Evolutionary conservation across 2,113 vertebrate genomes (phyloP).

Genomic region (Turdus rufiventris): DNA sequence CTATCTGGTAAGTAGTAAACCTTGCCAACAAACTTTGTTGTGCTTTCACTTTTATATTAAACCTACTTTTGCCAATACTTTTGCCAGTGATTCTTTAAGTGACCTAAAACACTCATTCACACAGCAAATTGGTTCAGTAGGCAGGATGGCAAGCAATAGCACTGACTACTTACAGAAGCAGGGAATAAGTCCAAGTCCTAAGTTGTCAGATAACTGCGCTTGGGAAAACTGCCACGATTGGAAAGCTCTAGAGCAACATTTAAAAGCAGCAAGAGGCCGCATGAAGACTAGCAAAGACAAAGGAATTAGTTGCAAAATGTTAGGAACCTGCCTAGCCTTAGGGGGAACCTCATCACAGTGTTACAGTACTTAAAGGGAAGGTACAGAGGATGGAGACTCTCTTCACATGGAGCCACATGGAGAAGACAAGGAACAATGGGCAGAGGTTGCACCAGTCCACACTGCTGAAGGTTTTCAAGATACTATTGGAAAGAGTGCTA

Average conservation of each 20-base stretch:
- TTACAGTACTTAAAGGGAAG: not conserved
- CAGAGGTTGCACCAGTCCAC: not conserved
- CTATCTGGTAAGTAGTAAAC: not conserved
- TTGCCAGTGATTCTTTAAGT: not conserved
- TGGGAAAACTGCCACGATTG: not conserved
- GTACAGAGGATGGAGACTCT: not conserved
- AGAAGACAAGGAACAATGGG: not conserved
- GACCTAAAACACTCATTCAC: not conserved
- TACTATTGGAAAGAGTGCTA: not conserved
- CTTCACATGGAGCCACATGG: not conserved
- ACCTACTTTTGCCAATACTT: not conserved
- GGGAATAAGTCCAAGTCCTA: not conserved
- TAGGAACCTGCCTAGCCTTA: slow-evolving; percentile 35
- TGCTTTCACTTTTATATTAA: not conserved
- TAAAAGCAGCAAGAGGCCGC: not conserved
- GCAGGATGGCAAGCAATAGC: not conserved
- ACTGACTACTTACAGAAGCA: not conserved
- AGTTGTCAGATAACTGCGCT: not conserved
- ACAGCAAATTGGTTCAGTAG: not conserved
- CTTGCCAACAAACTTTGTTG: not conserved
- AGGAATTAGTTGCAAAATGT: not conserved
- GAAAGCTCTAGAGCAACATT: not conserved
- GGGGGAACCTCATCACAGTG: not conserved
- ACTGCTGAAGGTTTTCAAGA: not conserved
- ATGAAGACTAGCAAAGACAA: not conserved